Conservation (phyloP, 2,888 invertebrate genomes). For the Tetragnatha montana region DNA sequence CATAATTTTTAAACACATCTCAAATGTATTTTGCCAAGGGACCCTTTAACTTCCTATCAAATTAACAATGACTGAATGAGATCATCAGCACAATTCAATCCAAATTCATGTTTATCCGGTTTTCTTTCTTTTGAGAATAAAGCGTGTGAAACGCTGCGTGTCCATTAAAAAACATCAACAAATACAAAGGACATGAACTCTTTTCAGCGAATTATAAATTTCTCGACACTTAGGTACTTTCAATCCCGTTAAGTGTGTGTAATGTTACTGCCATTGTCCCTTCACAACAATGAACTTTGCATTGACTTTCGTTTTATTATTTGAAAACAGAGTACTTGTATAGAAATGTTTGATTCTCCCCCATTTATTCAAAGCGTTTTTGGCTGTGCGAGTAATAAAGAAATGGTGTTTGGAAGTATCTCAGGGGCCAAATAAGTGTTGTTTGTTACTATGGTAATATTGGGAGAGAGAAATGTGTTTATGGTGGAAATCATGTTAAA, state of each 20-base stretch:
- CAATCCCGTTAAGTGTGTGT: slow-evolving; percentile 38
- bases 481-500: not conserved
- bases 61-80: not conserved
- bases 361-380: not conserved
- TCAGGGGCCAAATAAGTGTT: slow-evolving; percentile 27
- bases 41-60: not conserved
- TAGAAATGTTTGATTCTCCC: not conserved
- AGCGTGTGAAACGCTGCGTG: not conserved
- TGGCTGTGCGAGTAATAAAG: not conserved
- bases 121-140: not conserved
- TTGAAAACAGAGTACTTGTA: not conserved
- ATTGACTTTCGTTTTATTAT: not conserved
- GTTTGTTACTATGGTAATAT: slow-evolving; percentile 33
- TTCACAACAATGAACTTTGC: slow-evolving; percentile 5
- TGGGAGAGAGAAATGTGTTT: not conserved
- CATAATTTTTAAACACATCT: not conserved
- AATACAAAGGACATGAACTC: not conserved
- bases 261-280: not conserved
- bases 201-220: not conserved
- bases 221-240: slow-evolving; percentile 7
- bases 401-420: slow-evolving; percentile 7
- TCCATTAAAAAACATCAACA: slow-evolving; percentile 8
- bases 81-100: not conserved
- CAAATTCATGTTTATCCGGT: not conserved
- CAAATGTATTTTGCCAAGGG: not conserved